These are phyloP conservation scores for Megalops atlanticus DNA, from an alignment of 2,113 vertebrate genomes.

Conservation along the genomic window DNA sequence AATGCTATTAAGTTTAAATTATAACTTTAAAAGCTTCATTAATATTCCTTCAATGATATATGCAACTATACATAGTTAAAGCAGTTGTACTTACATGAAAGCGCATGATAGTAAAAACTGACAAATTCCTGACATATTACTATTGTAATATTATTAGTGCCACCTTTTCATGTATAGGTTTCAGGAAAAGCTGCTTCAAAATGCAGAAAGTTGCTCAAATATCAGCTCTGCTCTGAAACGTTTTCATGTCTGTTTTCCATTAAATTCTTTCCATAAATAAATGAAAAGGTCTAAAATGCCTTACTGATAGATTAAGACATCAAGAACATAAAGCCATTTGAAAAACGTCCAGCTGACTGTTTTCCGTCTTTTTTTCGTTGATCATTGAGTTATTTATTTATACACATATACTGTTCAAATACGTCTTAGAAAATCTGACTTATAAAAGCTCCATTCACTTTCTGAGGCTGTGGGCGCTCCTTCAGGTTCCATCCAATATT, in stretches of 20 bases:
- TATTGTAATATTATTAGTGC: too few species aligned
- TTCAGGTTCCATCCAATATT: not conserved
- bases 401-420: conserved; percentile 12
- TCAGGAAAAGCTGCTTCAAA: too few species aligned
- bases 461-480: not conserved
- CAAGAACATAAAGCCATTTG: not conserved
- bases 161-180: too few species aligned
- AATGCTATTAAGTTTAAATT: too few species aligned
- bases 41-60: too few species aligned
- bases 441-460: conserved; percentile 16
- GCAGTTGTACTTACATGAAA: too few species aligned
- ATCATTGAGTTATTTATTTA: conserved; percentile 10
- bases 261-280: not conserved
- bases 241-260: not conserved
- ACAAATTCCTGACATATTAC: too few species aligned
- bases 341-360: conserved; percentile 9
- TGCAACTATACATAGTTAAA: too few species aligned
- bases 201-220: not conserved
- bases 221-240: not conserved
- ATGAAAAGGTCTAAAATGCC: not conserved
- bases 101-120: too few species aligned
- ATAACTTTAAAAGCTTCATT: too few species aligned
- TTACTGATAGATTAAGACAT: not conserved
- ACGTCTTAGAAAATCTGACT: conserved; percentile 5
- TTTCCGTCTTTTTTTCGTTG: not conserved